These are phyloP conservation scores for Calyptommatus sinebrachiatus DNA, from an alignment of 2,113 vertebrate genomes.

Conservation along the genomic window DNA sequence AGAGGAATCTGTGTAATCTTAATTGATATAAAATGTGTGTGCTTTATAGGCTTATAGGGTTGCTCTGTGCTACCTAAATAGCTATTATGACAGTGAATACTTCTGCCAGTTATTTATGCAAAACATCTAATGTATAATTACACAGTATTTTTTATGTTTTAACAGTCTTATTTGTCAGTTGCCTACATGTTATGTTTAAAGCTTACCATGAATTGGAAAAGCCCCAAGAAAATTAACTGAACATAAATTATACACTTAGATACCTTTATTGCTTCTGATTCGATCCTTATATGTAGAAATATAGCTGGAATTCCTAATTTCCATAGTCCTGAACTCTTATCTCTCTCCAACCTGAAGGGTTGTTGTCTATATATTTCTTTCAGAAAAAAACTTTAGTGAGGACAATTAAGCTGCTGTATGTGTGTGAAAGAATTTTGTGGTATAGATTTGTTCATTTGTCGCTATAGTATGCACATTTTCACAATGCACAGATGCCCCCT, in stretches of 20 bases:
- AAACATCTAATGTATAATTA: slow-evolving; percentile 76
- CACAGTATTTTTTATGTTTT: slow-evolving; percentile 73
- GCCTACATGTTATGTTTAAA: slow-evolving; percentile 68
- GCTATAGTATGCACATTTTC: neutral
- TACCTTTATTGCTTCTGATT: slow-evolving; percentile 61
- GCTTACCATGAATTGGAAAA: slow-evolving; percentile 63
- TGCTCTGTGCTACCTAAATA: slow-evolving; percentile 54
- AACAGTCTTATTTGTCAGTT: slow-evolving; percentile 73
- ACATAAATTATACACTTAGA: slow-evolving; percentile 63
- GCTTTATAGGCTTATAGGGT: slow-evolving; percentile 67
- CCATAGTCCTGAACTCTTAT: slow-evolving; percentile 51
- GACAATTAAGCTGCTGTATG: neutral
- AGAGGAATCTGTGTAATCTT: slow-evolving; percentile 64
- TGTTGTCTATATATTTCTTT: neutral
- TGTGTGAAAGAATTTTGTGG: neutral
- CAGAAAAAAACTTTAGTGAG: neutral
- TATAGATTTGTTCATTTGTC: neutral
- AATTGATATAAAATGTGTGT: slow-evolving; percentile 58
- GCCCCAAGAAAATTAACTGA: slow-evolving; percentile 70
- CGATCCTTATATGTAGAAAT: slow-evolving; percentile 59
- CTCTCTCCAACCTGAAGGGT: neutral
- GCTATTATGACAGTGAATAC: slow-evolving; percentile 68
- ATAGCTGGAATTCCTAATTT: slow-evolving; percentile 52
- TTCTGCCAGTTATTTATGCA: slow-evolving; percentile 76
- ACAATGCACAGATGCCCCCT: neutral